Percentiles rank a stretch among this genome's conserved stretches.
Evolutionary conservation across 1,140 invertebrate species (phyloP).

Genomic region (Globodera rostochiensis): DNA sequence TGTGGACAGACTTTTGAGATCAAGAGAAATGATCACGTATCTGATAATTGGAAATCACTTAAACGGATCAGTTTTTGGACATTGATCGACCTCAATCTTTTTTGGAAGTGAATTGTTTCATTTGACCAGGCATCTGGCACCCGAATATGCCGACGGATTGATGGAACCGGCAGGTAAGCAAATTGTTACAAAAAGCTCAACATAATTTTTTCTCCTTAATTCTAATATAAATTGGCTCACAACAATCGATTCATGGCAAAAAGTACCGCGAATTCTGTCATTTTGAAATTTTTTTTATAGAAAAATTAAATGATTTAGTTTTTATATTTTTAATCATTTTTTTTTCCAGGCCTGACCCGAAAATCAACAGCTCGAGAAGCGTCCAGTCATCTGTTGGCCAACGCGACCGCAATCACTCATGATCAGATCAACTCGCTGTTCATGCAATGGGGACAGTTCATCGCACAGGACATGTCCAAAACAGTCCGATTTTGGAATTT

Average conservation of each 20-base stretch:
- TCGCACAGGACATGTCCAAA: slow-evolving; percentile 43
- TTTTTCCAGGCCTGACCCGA: not conserved
- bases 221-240: too few species aligned
- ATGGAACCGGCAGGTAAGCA: slow-evolving; percentile 55
- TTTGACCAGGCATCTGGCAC: slow-evolving; percentile 48
- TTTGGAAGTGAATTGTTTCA: not conserved
- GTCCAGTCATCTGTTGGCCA: slow-evolving; percentile 49
- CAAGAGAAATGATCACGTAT: too few species aligned
- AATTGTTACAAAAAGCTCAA: not conserved
- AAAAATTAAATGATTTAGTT: slow-evolving; percentile 10
- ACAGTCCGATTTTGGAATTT: not conserved
- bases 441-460: slow-evolving; percentile 54
- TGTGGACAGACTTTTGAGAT: too few species aligned
- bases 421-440: slow-evolving; percentile 54
- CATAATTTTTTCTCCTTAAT: too few species aligned
- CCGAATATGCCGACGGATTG: slow-evolving; percentile 57
- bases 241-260: too few species aligned
- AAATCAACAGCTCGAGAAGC: slow-evolving; percentile 60
- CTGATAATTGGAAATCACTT: too few species aligned
- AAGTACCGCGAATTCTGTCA: not conserved
- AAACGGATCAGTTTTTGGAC: too few species aligned
- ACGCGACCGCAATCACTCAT: slow-evolving; percentile 41
- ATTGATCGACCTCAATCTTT: too few species aligned
- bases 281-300: too few species aligned
- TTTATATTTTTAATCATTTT: not conserved